Conservation (phyloP, 2,888 invertebrate genomes). For the Nemurella pictetii region DNA sequence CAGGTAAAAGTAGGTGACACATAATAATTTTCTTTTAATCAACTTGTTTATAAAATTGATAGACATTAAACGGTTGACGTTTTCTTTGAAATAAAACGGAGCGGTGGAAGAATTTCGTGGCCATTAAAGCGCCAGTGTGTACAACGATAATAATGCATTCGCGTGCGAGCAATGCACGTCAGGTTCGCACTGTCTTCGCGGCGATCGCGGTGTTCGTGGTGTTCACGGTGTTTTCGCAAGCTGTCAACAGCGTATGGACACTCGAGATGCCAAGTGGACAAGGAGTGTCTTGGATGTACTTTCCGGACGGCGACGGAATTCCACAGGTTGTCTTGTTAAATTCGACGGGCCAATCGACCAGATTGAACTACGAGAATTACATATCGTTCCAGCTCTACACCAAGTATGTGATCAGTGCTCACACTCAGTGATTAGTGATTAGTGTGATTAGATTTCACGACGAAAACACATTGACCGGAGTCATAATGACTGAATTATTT, state of each 20-base stretch:
- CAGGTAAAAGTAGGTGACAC: background rate
- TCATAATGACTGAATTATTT: too few relatives aligned
- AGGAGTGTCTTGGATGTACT: slow-evolving; percentile 53
- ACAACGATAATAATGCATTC: background rate
- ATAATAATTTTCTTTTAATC: background rate
- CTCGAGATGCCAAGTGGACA: background rate
- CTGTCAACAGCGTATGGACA: too few relatives aligned
- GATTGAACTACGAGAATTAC: slow-evolving; percentile 34
- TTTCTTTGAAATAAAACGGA: background rate
- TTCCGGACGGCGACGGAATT: slow-evolving; percentile 52
- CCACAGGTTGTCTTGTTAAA: slow-evolving; percentile 52
- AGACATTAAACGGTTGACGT: background rate
- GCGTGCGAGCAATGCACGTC: too few relatives aligned
- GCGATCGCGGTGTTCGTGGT: background rate
- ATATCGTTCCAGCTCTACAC: slow-evolving; percentile 40
- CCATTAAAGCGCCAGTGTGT: background rate
- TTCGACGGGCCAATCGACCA: background rate
- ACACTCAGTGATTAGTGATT: too few relatives aligned
- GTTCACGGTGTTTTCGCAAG: background rate
- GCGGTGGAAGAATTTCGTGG: background rate
- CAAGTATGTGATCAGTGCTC: slow-evolving; percentile 35
- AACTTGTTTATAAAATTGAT: background rate
- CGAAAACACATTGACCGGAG: too few relatives aligned
- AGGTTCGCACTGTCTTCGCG: slow-evolving; percentile 40
- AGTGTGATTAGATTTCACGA: too few relatives aligned